Percentiles rank a stretch among this genome's conserved stretches.
phyloP scores from a whole-genome alignment of 2,797 vertebrate genomes.

The Ambastaia sidthimunki region DNA sequence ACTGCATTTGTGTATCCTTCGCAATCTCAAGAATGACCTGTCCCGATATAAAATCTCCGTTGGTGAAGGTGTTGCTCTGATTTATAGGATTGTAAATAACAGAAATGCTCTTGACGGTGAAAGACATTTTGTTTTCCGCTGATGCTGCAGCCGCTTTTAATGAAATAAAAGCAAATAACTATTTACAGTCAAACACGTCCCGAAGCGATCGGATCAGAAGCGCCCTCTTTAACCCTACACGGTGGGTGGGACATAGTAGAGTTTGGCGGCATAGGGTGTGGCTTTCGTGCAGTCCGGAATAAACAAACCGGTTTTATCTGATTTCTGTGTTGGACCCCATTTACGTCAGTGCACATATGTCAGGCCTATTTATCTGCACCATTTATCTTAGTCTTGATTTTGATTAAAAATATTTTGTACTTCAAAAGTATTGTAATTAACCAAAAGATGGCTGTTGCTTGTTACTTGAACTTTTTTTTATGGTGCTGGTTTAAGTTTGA shows the following conservation, averaged over 20 bases:
- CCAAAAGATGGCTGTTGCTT: too few relatives aligned
- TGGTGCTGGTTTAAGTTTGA: too few relatives aligned
- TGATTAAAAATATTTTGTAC: too few relatives aligned
- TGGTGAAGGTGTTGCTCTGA: slow-evolving; percentile 61
- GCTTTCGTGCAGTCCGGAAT: not conserved
- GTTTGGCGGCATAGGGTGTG: not conserved
- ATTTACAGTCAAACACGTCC: too few relatives aligned
- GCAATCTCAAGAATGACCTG: slow-evolving; percentile 62
- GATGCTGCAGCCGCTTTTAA: not conserved
- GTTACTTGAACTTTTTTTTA: too few relatives aligned
- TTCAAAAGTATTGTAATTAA: too few relatives aligned
- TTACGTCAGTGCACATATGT: too few relatives aligned
- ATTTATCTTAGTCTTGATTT: too few relatives aligned
- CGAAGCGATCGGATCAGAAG: too few relatives aligned
- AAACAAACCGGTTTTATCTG: not conserved
- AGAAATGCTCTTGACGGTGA: slow-evolving; percentile 61
- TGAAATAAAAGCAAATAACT: not conserved
- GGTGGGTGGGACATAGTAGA: not conserved
- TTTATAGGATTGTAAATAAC: slow-evolving; percentile 66
- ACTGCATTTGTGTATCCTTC: slow-evolving; percentile 61
- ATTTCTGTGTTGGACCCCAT: too few relatives aligned
- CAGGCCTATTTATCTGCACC: too few relatives aligned
- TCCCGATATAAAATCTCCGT: slow-evolving; percentile 66
- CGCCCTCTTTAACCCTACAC: not conserved
- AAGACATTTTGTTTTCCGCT: slow-evolving; percentile 53